These are phyloP conservation scores for Lepidochrysops patricia DNA, from an alignment of 2,888 invertebrate genomes.

Conservation along the genomic window DNA sequence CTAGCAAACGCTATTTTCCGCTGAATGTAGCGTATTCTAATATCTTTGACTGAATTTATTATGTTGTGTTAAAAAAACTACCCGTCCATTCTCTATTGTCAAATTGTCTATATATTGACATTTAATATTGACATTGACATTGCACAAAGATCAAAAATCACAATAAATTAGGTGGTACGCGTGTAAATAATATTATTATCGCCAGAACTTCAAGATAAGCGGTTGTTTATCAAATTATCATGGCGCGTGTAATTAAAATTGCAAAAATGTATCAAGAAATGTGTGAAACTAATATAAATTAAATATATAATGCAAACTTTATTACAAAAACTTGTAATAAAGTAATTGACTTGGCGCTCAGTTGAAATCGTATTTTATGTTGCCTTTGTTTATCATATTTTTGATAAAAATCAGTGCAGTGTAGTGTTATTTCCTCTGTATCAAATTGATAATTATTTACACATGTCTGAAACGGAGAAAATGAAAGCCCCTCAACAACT, in stretches of 20 bases:
- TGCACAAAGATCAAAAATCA: no score
- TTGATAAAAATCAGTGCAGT: constrained; percentile 3
- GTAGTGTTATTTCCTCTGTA: background rate
- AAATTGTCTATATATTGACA: no score
- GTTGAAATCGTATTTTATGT: background rate
- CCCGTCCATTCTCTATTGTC: no score
- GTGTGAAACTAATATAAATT: background rate
- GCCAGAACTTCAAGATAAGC: background rate
- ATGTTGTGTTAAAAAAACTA: no score
- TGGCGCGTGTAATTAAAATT: background rate
- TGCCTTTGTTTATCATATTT: background rate
- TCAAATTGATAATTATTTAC: constrained; percentile 13
- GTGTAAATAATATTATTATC: background rate
- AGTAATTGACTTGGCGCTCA: background rate
- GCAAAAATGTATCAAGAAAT: background rate
- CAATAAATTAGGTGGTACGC: background rate
- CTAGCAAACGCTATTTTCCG: no score
- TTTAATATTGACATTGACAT: background rate
- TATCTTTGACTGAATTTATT: no score
- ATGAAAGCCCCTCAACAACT: constrained; percentile 50
- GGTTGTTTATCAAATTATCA: background rate
- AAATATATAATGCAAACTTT: background rate
- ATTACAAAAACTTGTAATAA: background rate
- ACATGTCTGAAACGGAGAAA: constrained; percentile 47
- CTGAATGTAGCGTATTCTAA: no score